Base-by-base conservation (phyloP, 2,113 vertebrate species). In the Amphilophus citrinellus region DNA sequence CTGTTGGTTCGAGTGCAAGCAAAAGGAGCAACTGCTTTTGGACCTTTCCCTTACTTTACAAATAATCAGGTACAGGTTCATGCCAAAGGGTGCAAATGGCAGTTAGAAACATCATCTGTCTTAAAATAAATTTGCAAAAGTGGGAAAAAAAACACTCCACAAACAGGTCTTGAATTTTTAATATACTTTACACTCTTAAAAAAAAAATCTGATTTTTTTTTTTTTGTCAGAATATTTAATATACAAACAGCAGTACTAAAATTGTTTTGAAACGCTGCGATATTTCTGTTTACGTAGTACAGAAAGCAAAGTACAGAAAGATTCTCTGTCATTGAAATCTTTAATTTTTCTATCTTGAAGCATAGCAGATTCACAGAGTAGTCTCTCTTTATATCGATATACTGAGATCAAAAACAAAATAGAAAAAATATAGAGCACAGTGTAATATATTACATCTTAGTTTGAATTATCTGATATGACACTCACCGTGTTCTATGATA, bases 401-500 rank as follows among this genome's bases (percentile, higher is more conserved):
- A 88, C 80, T 85, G 30, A 84, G 82, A 80, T 18, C 79, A 61
- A 79, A n/a, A 79, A 86, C 50, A 83, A 60, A 53, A 39, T 42
- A 44, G 57, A 10, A 20, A 14, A 79, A 78, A 66, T 42, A 1
- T 35, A 68, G 22, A 47, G 42, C 47, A 15, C 42, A 50, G 65
- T 60, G 35, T 73, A 73, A 56, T 56, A 17, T 18, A 44, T 1
- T 13, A 61, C 27, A 44, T 77, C 17, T 50, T 22, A 11, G 13
- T 53, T 82, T 80, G 62, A 82, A 57, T 71, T 27, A 50, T 84
- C 37, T 18, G 20, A 89, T 75, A 44, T 9, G 17, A 71, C 15
- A 10, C 13, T 14, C 78, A 76, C n/a, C n/a, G 20, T 68, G 78
- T 15, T 65, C 66, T 77, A 13, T 77, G 58, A 84, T 18, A 32